A percentile compares a stretch with the other conserved stretches of the same genome.
Conservation (phyloP, 2,113 vertebrate species). For the Galemys pyrenaicus region DNA sequence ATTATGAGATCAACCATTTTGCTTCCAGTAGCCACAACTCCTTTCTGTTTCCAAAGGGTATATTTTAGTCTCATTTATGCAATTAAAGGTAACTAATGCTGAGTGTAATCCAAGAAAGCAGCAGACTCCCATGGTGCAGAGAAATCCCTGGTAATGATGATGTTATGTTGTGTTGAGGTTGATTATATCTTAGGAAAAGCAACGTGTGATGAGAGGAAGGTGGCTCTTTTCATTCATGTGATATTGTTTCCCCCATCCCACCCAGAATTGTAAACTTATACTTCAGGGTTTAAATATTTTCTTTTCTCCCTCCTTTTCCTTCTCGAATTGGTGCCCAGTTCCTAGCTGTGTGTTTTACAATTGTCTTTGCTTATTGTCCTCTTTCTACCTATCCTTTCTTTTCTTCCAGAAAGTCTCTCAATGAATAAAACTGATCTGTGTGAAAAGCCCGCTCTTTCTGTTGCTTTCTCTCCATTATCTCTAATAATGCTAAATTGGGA, state of each 20-base stretch:
- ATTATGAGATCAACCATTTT: background rate
- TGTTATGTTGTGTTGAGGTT: background rate
- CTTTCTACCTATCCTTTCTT: rapidly evolving
- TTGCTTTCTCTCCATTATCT: background rate
- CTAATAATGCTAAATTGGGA: background rate
- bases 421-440: background rate
- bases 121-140: background rate
- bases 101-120: background rate
- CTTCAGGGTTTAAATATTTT: background rate
- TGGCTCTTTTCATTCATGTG: background rate
- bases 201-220: background rate
- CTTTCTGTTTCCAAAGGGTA: background rate
- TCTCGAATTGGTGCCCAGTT: background rate
- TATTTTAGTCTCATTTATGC: background rate
- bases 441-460: background rate
- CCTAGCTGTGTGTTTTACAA: no score
- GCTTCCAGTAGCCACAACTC: background rate
- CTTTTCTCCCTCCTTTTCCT: background rate
- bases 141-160: background rate
- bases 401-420: background rate
- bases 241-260: background rate
- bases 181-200: background rate
- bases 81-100: background rate
- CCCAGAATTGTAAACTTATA: background rate
- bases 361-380: background rate